Evolutionary conservation across 2,113 vertebrate species (phyloP).

Genomic region (Tachuris rubrigastra): DNA sequence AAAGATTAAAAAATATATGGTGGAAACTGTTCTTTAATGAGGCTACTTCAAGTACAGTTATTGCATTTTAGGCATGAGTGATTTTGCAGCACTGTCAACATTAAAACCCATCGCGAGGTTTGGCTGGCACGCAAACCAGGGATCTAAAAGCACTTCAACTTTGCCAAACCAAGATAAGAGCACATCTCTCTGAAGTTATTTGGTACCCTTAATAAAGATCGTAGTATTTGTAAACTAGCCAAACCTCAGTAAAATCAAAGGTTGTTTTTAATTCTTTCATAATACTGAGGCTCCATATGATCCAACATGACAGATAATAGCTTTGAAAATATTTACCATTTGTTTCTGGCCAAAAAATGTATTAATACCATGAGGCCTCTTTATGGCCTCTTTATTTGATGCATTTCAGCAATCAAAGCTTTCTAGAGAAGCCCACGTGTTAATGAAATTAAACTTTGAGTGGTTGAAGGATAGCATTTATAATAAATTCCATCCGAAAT

Average conservation of each 20-base stretch:
- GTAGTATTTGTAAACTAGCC: slow-evolving; percentile 47
- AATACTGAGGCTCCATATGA: slow-evolving; percentile 42
- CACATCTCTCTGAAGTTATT: slow-evolving; percentile 63
- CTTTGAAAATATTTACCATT: slow-evolving; percentile 47
- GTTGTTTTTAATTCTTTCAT: slow-evolving; percentile 48
- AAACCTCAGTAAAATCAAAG: slow-evolving; percentile 68
- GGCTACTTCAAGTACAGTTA: slow-evolving; percentile 31
- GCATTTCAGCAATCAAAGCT: slow-evolving; percentile 25
- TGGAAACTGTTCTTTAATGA: slow-evolving; percentile 48
- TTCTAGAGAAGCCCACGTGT: slow-evolving; percentile 7
- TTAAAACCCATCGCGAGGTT: slow-evolving; percentile 28
- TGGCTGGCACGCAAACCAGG: slow-evolving; percentile 56
- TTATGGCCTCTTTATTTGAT: slow-evolving; percentile 13
- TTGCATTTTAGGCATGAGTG: slow-evolving; percentile 45
- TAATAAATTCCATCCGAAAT: background rate
- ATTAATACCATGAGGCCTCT: slow-evolving; percentile 6
- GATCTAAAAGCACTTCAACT: slow-evolving; percentile 47
- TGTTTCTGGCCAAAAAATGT: slow-evolving; percentile 34
- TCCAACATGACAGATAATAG: slow-evolving; percentile 47
- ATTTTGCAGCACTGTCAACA: slow-evolving; percentile 48
- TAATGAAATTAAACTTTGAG: slow-evolving; percentile 14
- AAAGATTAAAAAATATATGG: slow-evolving; percentile 27
- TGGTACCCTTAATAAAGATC: slow-evolving; percentile 58
- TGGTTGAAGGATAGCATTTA: background rate
- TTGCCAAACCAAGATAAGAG: slow-evolving; percentile 68